Evolutionary conservation across 2,888 invertebrate genomes (phyloP).

Genomic region (Cactoblastis cactorum): DNA sequence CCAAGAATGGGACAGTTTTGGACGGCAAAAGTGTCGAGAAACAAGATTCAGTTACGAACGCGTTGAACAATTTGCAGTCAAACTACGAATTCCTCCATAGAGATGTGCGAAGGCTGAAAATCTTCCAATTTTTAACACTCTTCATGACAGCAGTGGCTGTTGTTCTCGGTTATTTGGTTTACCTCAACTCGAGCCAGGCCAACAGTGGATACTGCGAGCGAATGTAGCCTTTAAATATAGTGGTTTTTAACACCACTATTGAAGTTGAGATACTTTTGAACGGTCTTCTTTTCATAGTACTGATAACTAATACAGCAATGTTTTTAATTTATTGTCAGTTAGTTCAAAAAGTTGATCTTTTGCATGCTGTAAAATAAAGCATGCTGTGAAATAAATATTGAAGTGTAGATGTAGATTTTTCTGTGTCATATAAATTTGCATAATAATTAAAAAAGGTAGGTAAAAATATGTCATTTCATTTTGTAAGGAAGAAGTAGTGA

Average conservation of each 20-base stretch:
- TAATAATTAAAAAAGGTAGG: too few species aligned
- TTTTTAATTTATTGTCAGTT: constrained; percentile 41
- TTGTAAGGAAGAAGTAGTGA: too few species aligned
- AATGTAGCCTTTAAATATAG: constrained; percentile 56
- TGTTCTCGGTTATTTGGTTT: constrained; percentile 51
- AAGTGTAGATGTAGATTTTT: too few species aligned
- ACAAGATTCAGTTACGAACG: constrained; percentile 86
- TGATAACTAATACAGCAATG: constrained; percentile 38
- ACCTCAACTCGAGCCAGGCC: constrained; percentile 41
- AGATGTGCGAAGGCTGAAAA: constrained; percentile 51
- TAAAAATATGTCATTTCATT: too few species aligned
- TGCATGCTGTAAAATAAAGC: constrained; percentile 22
- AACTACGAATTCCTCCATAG: constrained; percentile 51
- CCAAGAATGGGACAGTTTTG: constrained; percentile 50
- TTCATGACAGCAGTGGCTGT: constrained; percentile 48
- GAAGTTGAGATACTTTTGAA: constrained; percentile 30
- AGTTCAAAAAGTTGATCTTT: constrained; percentile 33
- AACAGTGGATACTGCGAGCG: constrained; percentile 51
- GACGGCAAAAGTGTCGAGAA: constrained; percentile 77
- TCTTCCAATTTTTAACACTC: constrained; percentile 54
- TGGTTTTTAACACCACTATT: constrained; percentile 54
- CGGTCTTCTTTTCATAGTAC: constrained; percentile 30
- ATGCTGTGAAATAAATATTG: too few species aligned
- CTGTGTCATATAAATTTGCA: too few species aligned
- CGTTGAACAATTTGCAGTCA: constrained; percentile 65